phyloP scores from a whole-genome alignment of 2,113 vertebrate genomes.

The Gulo gulo region DNA sequence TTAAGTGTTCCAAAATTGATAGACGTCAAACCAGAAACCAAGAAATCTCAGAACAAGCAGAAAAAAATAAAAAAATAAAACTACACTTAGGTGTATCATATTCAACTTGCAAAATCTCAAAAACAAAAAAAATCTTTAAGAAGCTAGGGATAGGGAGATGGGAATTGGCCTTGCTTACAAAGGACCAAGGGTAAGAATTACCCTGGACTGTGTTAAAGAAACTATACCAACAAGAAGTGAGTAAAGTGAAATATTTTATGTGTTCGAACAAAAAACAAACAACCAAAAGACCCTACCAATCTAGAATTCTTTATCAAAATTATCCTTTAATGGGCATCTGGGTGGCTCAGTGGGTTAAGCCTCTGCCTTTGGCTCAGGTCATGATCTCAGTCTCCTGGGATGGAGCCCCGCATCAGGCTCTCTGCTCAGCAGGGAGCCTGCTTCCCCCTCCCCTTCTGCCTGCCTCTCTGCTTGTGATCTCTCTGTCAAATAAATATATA shows the following conservation, averaged over 20 bases:
- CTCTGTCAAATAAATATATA: no score
- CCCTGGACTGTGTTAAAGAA: background rate
- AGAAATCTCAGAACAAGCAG: background rate
- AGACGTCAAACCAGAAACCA: background rate
- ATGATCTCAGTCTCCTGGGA: no score
- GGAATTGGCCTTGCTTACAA: rapidly evolving
- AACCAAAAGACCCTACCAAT: background rate
- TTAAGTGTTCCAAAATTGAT: background rate
- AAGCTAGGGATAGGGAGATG: background rate
- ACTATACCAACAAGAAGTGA: background rate
- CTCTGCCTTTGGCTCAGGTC: no score
- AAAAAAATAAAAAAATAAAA: background rate
- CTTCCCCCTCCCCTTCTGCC: no score
- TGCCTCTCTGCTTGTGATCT: no score
- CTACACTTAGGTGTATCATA: background rate
- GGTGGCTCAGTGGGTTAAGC: no score
- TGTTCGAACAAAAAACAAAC: background rate
- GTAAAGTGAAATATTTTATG: background rate
- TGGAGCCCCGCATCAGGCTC: no score
- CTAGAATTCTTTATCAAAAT: background rate
- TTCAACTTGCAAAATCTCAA: background rate
- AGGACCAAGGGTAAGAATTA: background rate
- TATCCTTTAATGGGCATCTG: background rate
- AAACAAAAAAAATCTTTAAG: background rate
- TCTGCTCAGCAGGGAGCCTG: no score